These are phyloP conservation scores for Cuculus canorus DNA, from an alignment of 2,797 vertebrate species.

Conservation along the genomic window DNA sequence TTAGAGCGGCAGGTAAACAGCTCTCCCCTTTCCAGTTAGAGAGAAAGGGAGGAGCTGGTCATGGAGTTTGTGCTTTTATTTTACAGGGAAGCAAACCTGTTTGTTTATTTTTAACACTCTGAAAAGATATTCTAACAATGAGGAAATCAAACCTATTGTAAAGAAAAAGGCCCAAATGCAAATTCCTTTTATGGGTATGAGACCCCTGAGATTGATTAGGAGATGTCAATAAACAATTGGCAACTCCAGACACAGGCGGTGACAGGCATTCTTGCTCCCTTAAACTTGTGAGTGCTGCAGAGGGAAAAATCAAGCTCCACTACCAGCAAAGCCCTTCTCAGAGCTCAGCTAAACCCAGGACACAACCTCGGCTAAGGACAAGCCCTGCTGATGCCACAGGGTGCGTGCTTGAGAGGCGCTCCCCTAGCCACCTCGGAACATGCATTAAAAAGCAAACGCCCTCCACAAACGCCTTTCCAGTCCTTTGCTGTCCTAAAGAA, in stretches of 20 bases:
- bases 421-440: not conserved
- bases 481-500: not conserved
- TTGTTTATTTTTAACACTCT: not conserved
- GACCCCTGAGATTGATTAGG: accelerated
- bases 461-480: too few species aligned
- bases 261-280: not conserved
- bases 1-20: not conserved
- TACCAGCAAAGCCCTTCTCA: not conserved
- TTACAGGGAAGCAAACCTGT: not conserved
- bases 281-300: accelerated
- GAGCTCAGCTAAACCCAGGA: accelerated
- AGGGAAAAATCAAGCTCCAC: not conserved
- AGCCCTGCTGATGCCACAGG: accelerated
- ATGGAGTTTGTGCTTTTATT: not conserved
- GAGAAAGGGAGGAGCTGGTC: not conserved
- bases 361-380: not conserved
- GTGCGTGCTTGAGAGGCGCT: accelerated
- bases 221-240: not conserved
- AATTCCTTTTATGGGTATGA: not conserved
- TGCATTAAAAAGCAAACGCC: not conserved
- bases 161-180: not conserved
- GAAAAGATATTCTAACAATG: not conserved
- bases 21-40: not conserved
- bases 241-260: not conserved
- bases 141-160: not conserved